phyloP scores from a whole-genome alignment of 1,140 invertebrate genomes.

The Dolichoris vasculosae region DNA sequence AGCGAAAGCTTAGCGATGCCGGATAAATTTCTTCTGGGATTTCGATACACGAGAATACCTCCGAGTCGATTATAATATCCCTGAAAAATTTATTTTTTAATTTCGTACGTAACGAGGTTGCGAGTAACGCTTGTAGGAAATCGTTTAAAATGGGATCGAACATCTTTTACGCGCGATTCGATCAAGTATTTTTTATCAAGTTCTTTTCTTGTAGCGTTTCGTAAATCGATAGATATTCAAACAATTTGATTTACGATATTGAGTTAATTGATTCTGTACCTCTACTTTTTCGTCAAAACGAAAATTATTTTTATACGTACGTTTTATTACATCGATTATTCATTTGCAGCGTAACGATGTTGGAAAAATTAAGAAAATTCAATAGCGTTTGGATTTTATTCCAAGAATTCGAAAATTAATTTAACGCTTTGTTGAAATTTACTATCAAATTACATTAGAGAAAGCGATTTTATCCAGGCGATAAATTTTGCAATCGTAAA shows the following conservation, averaged over 20 bases:
- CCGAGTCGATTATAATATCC: not conserved
- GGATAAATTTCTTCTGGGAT: slow-evolving; percentile 38
- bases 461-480: slow-evolving; percentile 5
- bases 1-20: slow-evolving; percentile 41
- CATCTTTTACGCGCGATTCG: not conserved
- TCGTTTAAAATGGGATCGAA: not conserved
- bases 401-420: not conserved
- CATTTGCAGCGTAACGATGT: too few species aligned
- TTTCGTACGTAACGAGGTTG: not conserved
- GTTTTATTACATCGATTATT: too few species aligned
- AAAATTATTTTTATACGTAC: too few species aligned
- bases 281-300: too few species aligned
- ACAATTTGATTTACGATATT: too few species aligned
- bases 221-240: too few species aligned
- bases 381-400: not conserved
- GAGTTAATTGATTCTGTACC: too few species aligned
- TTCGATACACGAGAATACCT: not conserved
- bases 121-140: too few species aligned
- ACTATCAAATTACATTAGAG: slow-evolving; percentile 10
- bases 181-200: too few species aligned
- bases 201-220: too few species aligned
- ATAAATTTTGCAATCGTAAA: not conserved
- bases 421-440: slow-evolving; percentile 16
- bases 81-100: not conserved
- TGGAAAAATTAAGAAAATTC: not conserved